Base-by-base conservation (phyloP, 2,797 vertebrate species). In the Aeoliscus strigatus region DNA sequence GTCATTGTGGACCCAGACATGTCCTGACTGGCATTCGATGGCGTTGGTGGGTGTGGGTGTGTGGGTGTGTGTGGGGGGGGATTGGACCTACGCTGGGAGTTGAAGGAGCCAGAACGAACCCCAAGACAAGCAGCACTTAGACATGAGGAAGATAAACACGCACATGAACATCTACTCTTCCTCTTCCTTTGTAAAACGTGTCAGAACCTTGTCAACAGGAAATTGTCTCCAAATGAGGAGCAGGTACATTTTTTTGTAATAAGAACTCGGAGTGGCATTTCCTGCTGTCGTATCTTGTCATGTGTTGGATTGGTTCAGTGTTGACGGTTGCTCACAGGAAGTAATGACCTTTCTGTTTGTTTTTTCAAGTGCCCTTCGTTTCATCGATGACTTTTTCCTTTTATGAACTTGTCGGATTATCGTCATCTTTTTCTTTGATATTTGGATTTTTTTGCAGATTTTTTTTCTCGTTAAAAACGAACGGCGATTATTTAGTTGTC, bases 311-410 rank as follows among this genome's bases (percentile, higher is more conserved):
- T 2, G 28, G 39, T 52, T 39, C 41, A 17, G 35, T 26, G 32
- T 39, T 34, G 51, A 44, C 14, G 21, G 3, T 54, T 34, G 11
- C 44, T 27, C 14, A 8, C 39, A n/a, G 33, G 12, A 39, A 31
- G 32, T 60, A 43, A 44, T 61, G 51, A 61, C 50, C 39, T 37
- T 53, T 24, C 31, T 8, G 39, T 46, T 56, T 33, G n/a, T n/a
- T 32, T 63, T 58, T 70, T 50, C 39, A 68, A 71, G 62, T 73
- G 66, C 50, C 57, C 64, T 66, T 65, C 50, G 42, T 53, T 26
- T 66, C 56, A 30, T 23, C 39, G 43, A 21, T 26, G 34, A 42
- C 38, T 39, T 14, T 30, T 8, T 17, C 5, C 6, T 28, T 28
- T 14, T 10, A 3, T 21, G 3, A 21, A 21, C 18, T 3, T 21